Conservation (phyloP, 2,797 vertebrate species). For the Hemitrygon akajei region DNA sequence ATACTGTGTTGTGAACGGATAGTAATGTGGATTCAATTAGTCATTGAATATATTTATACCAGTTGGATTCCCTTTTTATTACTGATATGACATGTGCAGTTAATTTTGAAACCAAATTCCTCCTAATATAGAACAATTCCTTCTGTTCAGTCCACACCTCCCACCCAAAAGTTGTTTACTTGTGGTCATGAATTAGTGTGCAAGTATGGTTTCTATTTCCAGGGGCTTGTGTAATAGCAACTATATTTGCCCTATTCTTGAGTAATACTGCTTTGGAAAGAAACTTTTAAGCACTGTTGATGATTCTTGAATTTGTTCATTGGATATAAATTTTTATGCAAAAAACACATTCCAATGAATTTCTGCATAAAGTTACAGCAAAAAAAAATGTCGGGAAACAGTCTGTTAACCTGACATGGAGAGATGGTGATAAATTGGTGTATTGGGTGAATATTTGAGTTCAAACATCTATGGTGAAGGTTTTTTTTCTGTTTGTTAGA, state of each 20-base stretch:
- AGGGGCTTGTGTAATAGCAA: background rate
- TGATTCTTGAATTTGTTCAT: too few relatives aligned
- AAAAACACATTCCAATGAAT: too few relatives aligned
- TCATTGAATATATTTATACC: background rate
- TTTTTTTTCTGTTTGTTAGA: too few relatives aligned
- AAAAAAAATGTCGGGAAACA: too few relatives aligned
- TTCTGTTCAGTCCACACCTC: background rate
- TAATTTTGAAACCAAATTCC: background rate
- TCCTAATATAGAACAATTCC: background rate
- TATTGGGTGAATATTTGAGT: too few relatives aligned
- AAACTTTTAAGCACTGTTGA: too few relatives aligned
- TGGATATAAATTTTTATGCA: too few relatives aligned
- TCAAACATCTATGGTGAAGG: too few relatives aligned
- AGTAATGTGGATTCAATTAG: background rate
- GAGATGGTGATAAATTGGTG: too few relatives aligned
- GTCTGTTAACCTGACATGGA: too few relatives aligned
- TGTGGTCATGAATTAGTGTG: background rate
- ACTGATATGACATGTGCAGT: background rate
- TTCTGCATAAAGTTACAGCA: too few relatives aligned
- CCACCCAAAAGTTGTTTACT: background rate
- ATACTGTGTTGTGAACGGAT: too few relatives aligned
- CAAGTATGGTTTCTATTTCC: background rate
- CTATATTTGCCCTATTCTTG: background rate
- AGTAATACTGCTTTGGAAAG: background rate
- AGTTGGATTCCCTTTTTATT: background rate